Evolutionary conservation across 2,888 invertebrate species (phyloP), one percentile per base, ranked within the genome.

Genomic region (Bugula neritina): DNA sequence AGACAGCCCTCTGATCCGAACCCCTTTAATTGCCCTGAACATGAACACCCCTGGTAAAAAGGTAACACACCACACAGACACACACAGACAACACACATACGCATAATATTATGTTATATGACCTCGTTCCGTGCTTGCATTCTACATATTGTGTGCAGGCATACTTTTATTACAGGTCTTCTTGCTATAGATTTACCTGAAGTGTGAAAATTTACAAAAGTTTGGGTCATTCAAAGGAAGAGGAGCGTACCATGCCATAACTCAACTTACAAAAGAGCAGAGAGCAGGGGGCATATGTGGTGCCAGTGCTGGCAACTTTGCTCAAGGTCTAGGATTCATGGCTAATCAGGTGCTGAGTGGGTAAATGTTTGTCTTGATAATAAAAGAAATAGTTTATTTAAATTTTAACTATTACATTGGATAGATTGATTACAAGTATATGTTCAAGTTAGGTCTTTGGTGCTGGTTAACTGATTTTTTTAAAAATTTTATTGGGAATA

Each of bases 241-340:
- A 35, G 80, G 80, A 5, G 81, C 82, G 5, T 76, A 76, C 70
- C 81, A 81, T 75, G 80, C 79, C 17, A 73, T 82, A 1, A 71
- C 74, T n/a, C 73, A 73, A 21, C 35, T 79, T n/a, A 58, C 72
- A 21, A 74, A 74, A 0, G 72, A 76, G 31, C 55, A 80, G 1
- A 71, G 73, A 27, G 5, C 27, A 1, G 71, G 75, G 31, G 80
- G 81, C 1, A 79, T 82, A 0, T 80, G 78, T 72, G 81, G 81
- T n/a, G 78, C 79, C 5, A 82, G 82, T 74, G 79, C 80, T 2
- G 82, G 82, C 0, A 82, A 82, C 72, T 82, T 82, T 75, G 81
- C 81, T 2, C 80, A 63, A 31, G 21, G 25, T 25, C 63, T 63
- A 31, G 63, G 63, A 13, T 63, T 31, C 31, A 63, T 63, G 63